Evolutionary conservation across 2,113 vertebrate genomes (phyloP), one percentile per base, ranked within the genome.

Genomic region (Gobius niger): DNA sequence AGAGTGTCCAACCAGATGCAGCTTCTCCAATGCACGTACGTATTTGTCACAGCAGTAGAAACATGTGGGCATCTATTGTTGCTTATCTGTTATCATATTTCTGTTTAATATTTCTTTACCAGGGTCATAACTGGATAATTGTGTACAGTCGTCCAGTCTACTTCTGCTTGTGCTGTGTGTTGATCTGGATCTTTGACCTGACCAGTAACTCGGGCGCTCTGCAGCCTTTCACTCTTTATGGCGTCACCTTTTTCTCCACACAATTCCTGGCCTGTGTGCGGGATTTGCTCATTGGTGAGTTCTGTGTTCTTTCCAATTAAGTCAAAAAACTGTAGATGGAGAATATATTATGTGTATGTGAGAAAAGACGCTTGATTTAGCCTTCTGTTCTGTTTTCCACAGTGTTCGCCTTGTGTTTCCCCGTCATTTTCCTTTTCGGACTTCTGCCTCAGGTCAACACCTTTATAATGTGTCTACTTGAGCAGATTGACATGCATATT

Each of bases 121-220:
- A 99, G 97, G 98, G 97, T 85, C 97, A 99, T 86, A 99, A 99
- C 87, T 96, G 98, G 84, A 97, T 99, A 93, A 99, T 99, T 80
- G 98, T 98, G 82, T 99, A 99, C 93, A 99, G 98, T 90, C 94
- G 98, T 87, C 98, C 98, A 56, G 96, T 98, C 85, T 99, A 99
- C 91, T 99, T 99, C 92, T 99, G 98, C 92, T 87, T 98, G 84
- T 99, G 98, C 92, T 98, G 97, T 88, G 94, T 93, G 86, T 93
- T 99, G 89, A 98, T 99, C 92, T 99, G 96, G 96, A 91, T 97
- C 68, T 93, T 99, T 87, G 94, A 96, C 54, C 57, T 94, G 47
- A 90, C 91, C 1, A 93, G 94, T 47, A 93, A 95, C 83, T 96
- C 96, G 82, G 93, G 94, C 87, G 96, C 94, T 87, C 94, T 93